phyloP scores from a whole-genome alignment of 2,797 vertebrate species.

The Mallotus villosus region DNA sequence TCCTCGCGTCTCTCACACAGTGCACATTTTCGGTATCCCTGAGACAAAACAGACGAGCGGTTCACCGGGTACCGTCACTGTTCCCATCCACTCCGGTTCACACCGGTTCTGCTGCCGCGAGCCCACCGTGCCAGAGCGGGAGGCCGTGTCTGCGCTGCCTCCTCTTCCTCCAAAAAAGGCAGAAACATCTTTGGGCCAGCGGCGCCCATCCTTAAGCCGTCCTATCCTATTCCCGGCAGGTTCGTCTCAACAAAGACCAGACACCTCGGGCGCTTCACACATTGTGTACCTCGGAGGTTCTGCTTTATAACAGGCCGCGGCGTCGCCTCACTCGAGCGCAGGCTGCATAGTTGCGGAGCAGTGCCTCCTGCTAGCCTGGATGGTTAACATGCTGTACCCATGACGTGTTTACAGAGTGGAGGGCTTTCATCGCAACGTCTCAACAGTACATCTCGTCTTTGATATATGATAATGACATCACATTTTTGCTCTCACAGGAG shows the following conservation, averaged over 20 bases:
- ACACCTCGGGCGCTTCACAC: constrained; percentile 44
- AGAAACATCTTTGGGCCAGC: constrained; percentile 68
- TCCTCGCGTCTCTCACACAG: constrained; percentile 38
- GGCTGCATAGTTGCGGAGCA: constrained; percentile 32
- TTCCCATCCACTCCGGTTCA: constrained; percentile 34
- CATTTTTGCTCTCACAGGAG: constrained; percentile 37
- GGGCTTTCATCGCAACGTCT: constrained; percentile 37
- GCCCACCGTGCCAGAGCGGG: constrained; percentile 45
- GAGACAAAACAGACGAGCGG: constrained; percentile 50
- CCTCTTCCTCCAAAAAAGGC: constrained; percentile 76
- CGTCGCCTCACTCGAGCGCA: constrained; percentile 31
- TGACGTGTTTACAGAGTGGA: constrained; percentile 55
- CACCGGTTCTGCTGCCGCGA: constrained; percentile 16
- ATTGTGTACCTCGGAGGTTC: constrained; percentile 50
- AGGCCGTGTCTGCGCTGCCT: constrained; percentile 54
- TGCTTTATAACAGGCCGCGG: constrained; percentile 64
- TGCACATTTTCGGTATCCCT: constrained; percentile 29
- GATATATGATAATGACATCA: constrained; percentile 69
- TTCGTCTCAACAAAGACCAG: constrained; percentile 74
- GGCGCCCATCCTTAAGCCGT: constrained; percentile 53
- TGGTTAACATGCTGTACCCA: constrained; percentile 59
- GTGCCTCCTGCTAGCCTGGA: constrained; percentile 25
- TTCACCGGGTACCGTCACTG: constrained; percentile 38
- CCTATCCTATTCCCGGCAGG: constrained; percentile 43
- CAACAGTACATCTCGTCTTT: constrained; percentile 49